Evolutionary conservation across 2,888 invertebrate species (phyloP).

Genomic region (Artemia sp.): DNA sequence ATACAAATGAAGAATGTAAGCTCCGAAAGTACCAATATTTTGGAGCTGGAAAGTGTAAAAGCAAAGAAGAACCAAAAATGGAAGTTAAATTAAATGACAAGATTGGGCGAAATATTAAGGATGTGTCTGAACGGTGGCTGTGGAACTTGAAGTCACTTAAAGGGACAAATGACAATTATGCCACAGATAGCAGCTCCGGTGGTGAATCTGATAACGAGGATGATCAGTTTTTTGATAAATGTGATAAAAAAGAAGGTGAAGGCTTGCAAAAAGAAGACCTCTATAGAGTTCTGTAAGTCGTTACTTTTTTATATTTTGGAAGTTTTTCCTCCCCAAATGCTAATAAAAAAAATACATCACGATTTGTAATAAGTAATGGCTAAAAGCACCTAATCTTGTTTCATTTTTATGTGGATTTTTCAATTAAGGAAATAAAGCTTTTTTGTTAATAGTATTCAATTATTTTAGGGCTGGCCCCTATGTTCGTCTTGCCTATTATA

Average conservation of each 20-base stretch:
- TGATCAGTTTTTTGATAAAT: not conserved
- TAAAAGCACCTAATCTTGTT: too few species aligned
- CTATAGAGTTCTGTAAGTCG: too few species aligned
- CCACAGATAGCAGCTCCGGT: constrained; percentile 80
- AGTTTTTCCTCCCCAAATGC: too few species aligned
- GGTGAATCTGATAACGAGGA: constrained; percentile 82
- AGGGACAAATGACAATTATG: constrained; percentile 66
- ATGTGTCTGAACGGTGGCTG: constrained; percentile 29
- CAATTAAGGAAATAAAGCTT: too few species aligned
- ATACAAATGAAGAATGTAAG: not conserved
- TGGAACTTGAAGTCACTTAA: constrained; percentile 29
- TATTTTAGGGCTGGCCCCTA: too few species aligned
- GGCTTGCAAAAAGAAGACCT: not conserved
- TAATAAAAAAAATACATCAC: too few species aligned
- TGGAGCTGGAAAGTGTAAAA: not conserved
- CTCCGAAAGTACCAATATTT: not conserved
- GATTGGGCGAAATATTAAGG: constrained; percentile 22
- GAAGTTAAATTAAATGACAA: constrained; percentile 8
- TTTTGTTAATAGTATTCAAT: too few species aligned
- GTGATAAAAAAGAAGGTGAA: constrained; percentile 5
- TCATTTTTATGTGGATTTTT: too few species aligned
- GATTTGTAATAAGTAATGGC: too few species aligned
- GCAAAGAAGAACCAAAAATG: not conserved
- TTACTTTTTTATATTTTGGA: too few species aligned
- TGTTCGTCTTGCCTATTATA: too few species aligned